Percentiles rank a stretch among this genome's conserved stretches.
Evolutionary conservation across 2,888 invertebrate genomes (phyloP).

Genomic region (Ramazzottius varieornatus): DNA sequence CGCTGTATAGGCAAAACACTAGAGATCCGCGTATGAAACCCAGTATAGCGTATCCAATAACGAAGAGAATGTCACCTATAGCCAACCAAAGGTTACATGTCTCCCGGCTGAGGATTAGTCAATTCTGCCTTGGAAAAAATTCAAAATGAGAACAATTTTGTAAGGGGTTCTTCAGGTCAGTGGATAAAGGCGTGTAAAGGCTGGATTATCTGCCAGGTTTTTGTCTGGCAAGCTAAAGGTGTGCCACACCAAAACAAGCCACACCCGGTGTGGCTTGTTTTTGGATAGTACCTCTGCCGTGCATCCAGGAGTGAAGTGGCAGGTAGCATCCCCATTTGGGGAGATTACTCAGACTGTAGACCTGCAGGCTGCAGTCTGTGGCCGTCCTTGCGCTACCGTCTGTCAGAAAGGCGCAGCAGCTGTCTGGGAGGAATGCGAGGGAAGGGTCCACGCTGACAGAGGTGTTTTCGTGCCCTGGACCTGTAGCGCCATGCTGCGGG

Average conservation of each 20-base stretch:
- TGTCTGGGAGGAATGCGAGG: background rate
- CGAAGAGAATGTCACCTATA: slow-evolving; percentile 1
- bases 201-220: no score
- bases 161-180: no score
- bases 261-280: no score
- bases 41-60: background rate
- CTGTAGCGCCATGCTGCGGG: no score
- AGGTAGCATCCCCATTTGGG: background rate
- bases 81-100: no score
- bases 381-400: background rate
- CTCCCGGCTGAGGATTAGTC: no score
- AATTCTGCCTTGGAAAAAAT: no score
- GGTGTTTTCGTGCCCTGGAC: background rate
- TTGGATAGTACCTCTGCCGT: background rate
- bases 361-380: background rate
- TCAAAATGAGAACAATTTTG: no score
- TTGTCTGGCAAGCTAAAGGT: no score
- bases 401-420: background rate
- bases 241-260: no score
- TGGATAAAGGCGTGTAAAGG: no score
- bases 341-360: background rate
- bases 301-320: background rate
- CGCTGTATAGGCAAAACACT: background rate
- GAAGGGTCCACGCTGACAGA: background rate
- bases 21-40: background rate